A percentile compares a stretch with the other conserved stretches of the same genome.
Evolutionary conservation across 64 coral and sea anemone genomes (phyloP).

Genomic region (Stichodactyla mertensii): DNA sequence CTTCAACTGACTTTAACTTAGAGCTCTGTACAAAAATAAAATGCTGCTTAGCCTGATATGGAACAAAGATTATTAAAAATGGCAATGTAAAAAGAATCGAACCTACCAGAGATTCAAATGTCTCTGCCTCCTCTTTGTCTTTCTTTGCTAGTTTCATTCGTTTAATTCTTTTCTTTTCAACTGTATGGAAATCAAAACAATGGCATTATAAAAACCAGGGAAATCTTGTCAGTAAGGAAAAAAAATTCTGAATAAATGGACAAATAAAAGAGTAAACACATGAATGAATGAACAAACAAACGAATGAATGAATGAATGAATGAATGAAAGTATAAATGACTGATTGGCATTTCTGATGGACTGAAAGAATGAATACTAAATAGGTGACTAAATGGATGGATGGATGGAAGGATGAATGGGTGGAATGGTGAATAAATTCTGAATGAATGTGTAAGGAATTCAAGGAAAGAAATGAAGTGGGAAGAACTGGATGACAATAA

Average conservation of each 20-base stretch:
- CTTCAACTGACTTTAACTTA: slow-evolving; percentile 40
- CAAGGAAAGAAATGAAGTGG: neutral
- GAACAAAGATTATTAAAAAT: neutral
- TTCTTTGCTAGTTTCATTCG: slow-evolving; percentile 61
- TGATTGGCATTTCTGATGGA: no score
- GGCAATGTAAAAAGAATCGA: neutral
- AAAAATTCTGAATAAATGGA: neutral
- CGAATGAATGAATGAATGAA: no score
- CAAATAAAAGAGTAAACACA: no score
- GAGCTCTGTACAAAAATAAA: slow-evolving; percentile 20
- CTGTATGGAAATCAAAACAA: slow-evolving; percentile 13
- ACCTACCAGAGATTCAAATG: slow-evolving; percentile 68
- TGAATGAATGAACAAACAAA: no score
- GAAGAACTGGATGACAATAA: neutral
- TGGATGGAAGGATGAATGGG: neutral
- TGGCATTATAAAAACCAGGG: neutral
- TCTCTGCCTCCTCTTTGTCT: slow-evolving; percentile 49
- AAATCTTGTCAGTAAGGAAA: no score
- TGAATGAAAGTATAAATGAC: no score
- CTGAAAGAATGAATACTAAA: neutral
- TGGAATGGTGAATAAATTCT: neutral
- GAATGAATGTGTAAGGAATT: neutral
- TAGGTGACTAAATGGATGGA: neutral
- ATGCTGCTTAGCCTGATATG: neutral
- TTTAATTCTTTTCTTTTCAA: slow-evolving; percentile 75